Percentiles rank a stretch among this genome's conserved stretches.
These are phyloP conservation scores for Lonchura striata DNA, from an alignment of 2,113 vertebrate species.

Conservation along the genomic window DNA sequence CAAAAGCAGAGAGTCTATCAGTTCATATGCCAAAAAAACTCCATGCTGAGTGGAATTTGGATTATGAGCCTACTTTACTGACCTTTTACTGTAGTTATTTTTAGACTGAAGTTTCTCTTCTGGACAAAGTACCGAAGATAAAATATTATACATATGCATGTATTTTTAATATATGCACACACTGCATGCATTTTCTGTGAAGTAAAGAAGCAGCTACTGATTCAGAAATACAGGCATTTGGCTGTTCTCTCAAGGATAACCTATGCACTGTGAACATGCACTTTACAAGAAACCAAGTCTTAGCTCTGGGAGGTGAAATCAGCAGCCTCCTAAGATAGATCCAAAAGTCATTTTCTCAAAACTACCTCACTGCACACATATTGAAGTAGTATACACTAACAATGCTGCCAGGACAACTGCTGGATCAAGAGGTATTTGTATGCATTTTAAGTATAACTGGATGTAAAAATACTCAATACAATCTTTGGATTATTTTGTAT, in stretches of 20 bases:
- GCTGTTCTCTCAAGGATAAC: neutral
- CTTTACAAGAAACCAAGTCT: neutral
- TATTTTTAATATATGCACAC: neutral
- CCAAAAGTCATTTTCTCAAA: neutral
- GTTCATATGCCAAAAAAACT: neutral
- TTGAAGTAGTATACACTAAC: neutral
- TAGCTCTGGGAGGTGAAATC: neutral
- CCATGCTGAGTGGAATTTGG: neutral
- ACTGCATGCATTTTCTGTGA: neutral
- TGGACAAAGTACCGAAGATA: neutral
- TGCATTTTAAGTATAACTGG: neutral
- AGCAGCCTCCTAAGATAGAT: neutral
- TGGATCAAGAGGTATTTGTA: neutral
- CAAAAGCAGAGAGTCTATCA: neutral
- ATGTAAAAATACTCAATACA: neutral
- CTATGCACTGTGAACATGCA: neutral
- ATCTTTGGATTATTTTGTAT: neutral
- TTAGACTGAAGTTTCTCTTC: neutral
- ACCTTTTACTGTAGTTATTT: neutral
- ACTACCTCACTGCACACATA: neutral
- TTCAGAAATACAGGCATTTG: neutral
- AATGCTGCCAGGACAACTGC: neutral
- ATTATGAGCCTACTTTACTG: neutral
- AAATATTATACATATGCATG: neutral
- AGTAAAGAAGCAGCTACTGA: neutral